These are phyloP conservation scores for Esox niger DNA, from an alignment of 2,113 vertebrate species.

Conservation along the genomic window DNA sequence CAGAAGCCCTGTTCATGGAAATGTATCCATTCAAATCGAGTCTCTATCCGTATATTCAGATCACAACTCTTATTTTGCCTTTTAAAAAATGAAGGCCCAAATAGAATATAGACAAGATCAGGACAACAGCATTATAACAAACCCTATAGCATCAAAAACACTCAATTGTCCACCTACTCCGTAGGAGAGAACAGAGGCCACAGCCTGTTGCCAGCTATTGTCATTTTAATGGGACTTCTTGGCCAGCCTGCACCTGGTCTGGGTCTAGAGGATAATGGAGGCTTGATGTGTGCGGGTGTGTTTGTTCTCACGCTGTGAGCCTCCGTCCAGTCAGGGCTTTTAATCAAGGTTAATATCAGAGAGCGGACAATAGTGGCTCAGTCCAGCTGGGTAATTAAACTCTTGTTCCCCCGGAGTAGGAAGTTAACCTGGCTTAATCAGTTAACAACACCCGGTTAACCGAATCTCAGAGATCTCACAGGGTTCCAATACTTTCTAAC, in stretches of 20 bases:
- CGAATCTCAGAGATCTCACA: background rate
- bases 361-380: background rate
- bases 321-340: slow-evolving; percentile 1
- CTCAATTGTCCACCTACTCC: background rate
- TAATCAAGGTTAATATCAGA: slow-evolving; percentile 25
- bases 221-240: background rate
- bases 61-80: too few species aligned
- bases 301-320: slow-evolving; percentile 23
- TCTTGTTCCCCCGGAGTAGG: background rate
- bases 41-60: too few species aligned
- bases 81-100: too few species aligned
- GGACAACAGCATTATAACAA: background rate
- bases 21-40: too few species aligned
- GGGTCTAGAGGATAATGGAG: background rate
- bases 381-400: background rate
- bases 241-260: slow-evolving; percentile 24
- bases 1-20: too few species aligned
- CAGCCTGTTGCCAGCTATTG: slow-evolving; percentile 2
- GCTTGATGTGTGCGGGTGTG: background rate
- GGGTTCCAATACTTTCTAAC: too few species aligned
- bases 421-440: background rate
- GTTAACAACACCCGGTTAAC: background rate
- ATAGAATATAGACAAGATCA: too few species aligned
- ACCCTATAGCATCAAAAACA: background rate
- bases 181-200: background rate